Base-by-base conservation (phyloP, 2,888 invertebrate genomes). In the Linyphia triangularis region DNA sequence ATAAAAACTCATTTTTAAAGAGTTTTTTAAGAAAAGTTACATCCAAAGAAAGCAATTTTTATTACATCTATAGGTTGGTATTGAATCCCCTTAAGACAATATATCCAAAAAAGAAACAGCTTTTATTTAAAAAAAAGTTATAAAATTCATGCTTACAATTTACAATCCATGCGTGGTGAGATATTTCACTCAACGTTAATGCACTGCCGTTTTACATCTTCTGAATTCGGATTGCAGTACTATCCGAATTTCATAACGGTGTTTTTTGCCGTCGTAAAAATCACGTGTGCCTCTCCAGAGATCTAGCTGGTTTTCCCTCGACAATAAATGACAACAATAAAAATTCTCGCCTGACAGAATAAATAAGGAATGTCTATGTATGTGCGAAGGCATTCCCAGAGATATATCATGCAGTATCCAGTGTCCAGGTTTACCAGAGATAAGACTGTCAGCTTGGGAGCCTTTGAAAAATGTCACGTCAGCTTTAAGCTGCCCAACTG, bases 151-250 rank as follows among this genome's bases (percentile, higher is more conserved):
- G n/a, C n/a, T n/a, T n/a, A n/a, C n/a, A n/a, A n/a, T n/a, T n/a
- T n/a, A n/a, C n/a, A n/a, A n/a, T n/a, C n/a, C n/a, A n/a, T n/a
- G n/a, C n/a, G n/a, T n/a, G n/a, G n/a, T n/a, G n/a, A n/a, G n/a
- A n/a, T n/a, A n/a, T n/a, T n/a, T n/a, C n/a, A n/a, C n/a, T n/a
- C n/a, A n/a, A n/a, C n/a, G n/a, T n/a, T n/a, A n/a, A n/a, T n/a
- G n/a, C n/a, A n/a, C n/a, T n/a, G n/a, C n/a, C n/a, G n/a, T n/a
- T n/a, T 65, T 43, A 65, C 67, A 83, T 40, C 24, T 63, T 13
- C 37, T 57, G 84, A 37, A 84, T 84, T 84, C 67, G 67, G 73
- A 83, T 83, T 75, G 73, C 37, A 33, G 33, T 40, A 6, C 73
- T 67, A 84, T 84, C 75, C 84, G 75, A 84, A 84, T 84, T 75